Evolutionary conservation across 1,140 invertebrate species (phyloP).

Genomic region (Arctopsyche grandis): DNA sequence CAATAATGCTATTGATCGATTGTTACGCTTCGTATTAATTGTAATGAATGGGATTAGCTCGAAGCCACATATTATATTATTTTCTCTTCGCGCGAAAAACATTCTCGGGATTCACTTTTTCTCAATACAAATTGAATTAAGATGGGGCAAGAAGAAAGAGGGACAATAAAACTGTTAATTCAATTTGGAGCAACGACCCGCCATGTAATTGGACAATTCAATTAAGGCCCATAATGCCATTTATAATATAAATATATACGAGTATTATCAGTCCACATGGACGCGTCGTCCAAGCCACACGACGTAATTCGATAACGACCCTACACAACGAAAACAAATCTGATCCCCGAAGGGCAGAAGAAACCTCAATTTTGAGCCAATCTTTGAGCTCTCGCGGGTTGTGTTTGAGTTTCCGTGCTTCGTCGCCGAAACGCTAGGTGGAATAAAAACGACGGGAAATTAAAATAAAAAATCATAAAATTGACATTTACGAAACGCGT

Average conservation of each 20-base stretch:
- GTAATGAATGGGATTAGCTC: too few species aligned
- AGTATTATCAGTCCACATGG: constrained; percentile 40
- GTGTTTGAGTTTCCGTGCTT: not conserved
- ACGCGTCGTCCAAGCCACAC: constrained; percentile 32
- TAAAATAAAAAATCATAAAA: too few species aligned
- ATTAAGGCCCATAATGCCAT: constrained; percentile 54
- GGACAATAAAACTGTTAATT: constrained; percentile 54
- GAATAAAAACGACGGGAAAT: not conserved
- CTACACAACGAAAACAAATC: constrained; percentile 18
- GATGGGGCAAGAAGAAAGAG: constrained; percentile 43
- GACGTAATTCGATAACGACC: constrained; percentile 34
- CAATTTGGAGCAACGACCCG: constrained; percentile 54
- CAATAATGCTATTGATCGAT: too few species aligned
- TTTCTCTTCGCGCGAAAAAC: not conserved
- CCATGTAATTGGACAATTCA: constrained; percentile 55
- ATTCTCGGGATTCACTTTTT: constrained; percentile 24
- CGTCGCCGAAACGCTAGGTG: not conserved
- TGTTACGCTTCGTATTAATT: too few species aligned
- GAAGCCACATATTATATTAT: too few species aligned
- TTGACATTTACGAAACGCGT: too few species aligned
- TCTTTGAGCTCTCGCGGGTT: not conserved
- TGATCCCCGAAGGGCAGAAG: not conserved
- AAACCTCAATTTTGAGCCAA: constrained; percentile 5
- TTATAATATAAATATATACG: constrained; percentile 41
- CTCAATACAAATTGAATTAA: constrained; percentile 50